phyloP scores from a whole-genome alignment of 2,888 invertebrate genomes.

The Latheticus oryzae region DNA sequence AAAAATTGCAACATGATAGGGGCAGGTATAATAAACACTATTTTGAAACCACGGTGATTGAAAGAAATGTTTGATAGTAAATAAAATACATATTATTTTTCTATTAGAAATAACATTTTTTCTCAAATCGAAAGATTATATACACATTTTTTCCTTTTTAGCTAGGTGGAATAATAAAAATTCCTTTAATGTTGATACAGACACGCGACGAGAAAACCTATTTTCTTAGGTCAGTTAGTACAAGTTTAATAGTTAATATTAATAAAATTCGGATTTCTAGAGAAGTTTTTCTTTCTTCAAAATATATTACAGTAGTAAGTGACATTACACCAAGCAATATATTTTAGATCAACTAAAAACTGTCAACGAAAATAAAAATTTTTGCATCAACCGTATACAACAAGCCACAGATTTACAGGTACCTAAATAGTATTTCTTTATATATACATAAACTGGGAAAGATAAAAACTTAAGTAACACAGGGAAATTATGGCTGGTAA shows the following conservation, averaged over 20 bases:
- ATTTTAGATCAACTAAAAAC: conserved; percentile 43
- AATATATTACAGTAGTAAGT: conserved; percentile 61
- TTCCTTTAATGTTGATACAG: conserved; percentile 49
- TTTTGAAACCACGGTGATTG: conserved; percentile 31
- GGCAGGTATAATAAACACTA: conserved; percentile 26
- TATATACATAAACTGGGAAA: conserved; percentile 54
- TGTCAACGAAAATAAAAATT: conserved; percentile 52
- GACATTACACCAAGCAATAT: conserved; percentile 59
- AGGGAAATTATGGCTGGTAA: conserved; percentile 57
- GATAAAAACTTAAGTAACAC: conserved; percentile 55
- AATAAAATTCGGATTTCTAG: conserved; percentile 66
- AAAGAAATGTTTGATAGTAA: conserved; percentile 38
- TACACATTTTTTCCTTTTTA: conserved; percentile 50
- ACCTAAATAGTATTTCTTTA: conserved; percentile 60
- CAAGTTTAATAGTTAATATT: conserved; percentile 54
- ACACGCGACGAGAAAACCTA: conserved; percentile 53
- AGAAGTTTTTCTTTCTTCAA: conserved; percentile 60
- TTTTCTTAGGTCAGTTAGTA: conserved; percentile 56
- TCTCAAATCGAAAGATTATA: conserved; percentile 48
- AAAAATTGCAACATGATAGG: conserved; percentile 37
- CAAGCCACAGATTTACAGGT: conserved; percentile 66
- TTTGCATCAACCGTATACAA: conserved; percentile 62
- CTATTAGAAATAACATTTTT: conserved; percentile 50
- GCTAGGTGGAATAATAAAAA: conserved; percentile 46
- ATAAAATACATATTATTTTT: conserved; percentile 48